These are phyloP conservation scores for Platygyra sinensis DNA, from an alignment of 64 coral and sea anemone genomes.

Conservation along the genomic window DNA sequence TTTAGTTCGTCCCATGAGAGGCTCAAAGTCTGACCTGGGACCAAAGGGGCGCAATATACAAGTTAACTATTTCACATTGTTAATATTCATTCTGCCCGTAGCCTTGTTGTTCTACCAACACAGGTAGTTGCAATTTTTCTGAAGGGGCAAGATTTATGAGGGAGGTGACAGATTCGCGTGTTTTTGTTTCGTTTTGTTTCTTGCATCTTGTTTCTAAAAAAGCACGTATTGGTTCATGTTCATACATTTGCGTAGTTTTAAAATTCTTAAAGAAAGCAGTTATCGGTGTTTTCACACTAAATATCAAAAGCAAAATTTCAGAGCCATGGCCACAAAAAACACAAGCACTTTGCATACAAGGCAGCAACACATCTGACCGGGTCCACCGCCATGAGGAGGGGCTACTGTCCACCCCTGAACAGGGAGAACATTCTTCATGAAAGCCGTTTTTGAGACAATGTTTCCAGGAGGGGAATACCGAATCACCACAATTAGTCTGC, in stretches of 20 bases:
- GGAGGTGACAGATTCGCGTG: too few species aligned
- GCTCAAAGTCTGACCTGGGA: too few species aligned
- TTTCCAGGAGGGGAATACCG: slow-evolving; percentile 64
- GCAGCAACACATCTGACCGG: not conserved
- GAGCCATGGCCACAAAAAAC: not conserved
- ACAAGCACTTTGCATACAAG: not conserved
- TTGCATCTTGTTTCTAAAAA: too few species aligned
- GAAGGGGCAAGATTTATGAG: too few species aligned
- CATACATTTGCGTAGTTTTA: too few species aligned
- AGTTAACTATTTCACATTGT: too few species aligned
- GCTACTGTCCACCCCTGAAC: not conserved
- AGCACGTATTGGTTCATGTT: too few species aligned
- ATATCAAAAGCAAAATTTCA: not conserved
- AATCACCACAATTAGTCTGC: slow-evolving; percentile 43
- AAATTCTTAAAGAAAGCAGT: too few species aligned
- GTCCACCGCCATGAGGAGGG: not conserved
- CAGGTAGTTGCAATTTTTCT: not conserved
- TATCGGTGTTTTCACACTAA: too few species aligned
- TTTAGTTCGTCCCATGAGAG: too few species aligned
- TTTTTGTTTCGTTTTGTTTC: too few species aligned
- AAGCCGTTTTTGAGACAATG: not conserved
- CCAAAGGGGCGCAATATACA: too few species aligned
- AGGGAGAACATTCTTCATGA: slow-evolving; percentile 54
- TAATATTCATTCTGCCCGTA: not conserved
- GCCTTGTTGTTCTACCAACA: not conserved